Evolutionary conservation across 2,888 invertebrate genomes (phyloP), one percentile per base, ranked within the genome.

Genomic region (Alloscopus bannaensis): DNA sequence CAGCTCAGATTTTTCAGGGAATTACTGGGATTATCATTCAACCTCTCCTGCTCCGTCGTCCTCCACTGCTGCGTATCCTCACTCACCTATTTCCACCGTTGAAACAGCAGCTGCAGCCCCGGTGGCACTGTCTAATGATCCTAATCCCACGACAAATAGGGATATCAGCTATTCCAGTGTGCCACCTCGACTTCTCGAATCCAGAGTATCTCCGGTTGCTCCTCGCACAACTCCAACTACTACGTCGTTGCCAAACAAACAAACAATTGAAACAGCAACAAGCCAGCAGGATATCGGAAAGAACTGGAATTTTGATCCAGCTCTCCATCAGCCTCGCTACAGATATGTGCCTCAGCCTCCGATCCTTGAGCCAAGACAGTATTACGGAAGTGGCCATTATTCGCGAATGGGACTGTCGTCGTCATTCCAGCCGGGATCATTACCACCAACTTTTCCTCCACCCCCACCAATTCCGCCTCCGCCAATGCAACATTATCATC

Each of bases 261-360:
- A n/a, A 68, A 22, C 65, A 42, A 31, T 47, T 36, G 81, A 76
- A 55, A 64, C 55, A 28, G 59, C 36, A 36, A 13, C 36, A 36
- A 13, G 36, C 13, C 45, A 52, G 3, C 69, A 73, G 13, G 77
- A 82, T 26, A 31, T 78, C 28, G 78, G 82, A 8, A 83, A 79
- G 78, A 83, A 78, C 55, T 85, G 84, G 89, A 90, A 91, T 69
- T 94, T 93, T 88, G 93, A 95, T 89, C 93, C 94, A 6, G 91
- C 91, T 83, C 92, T 92, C 50, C 94, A 95, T 88, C 91, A 93
- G 64, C 94, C 94, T 29, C 91, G 92, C 84, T 92, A 92, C 86
- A 92, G 94, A 77, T 95, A 95, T 88, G 84, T 86, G 70, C 89
- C 91, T 40, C 90, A 91, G 24, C 90, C 90, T 36, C 90, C 90